These are phyloP conservation scores for Sicus ferrugineus DNA, from an alignment of 2,888 invertebrate species.

Conservation along the genomic window DNA sequence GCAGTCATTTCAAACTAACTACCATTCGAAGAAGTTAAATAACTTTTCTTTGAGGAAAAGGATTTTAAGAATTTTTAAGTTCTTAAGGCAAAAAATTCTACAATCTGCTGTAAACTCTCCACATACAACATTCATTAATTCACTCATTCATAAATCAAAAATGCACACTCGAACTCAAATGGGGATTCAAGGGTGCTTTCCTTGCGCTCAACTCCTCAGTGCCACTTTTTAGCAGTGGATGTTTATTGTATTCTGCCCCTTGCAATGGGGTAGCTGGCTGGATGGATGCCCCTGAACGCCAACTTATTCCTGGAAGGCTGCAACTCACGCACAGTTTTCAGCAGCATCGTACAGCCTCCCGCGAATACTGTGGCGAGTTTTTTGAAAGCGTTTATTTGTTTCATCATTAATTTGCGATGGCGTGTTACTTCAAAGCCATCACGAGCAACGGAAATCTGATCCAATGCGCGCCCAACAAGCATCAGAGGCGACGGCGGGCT, in stretches of 20 bases:
- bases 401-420: constrained; percentile 12
- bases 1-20: no score
- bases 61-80: no score
- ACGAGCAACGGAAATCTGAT: neutral
- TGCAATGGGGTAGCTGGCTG: neutral
- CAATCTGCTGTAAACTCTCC: no score
- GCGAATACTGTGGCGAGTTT: constrained; percentile 1
- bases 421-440: constrained; percentile 7
- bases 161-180: neutral
- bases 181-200: neutral
- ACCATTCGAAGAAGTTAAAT: no score
- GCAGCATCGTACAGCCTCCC: constrained; percentile 2
- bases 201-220: neutral
- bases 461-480: neutral
- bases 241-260: neutral
- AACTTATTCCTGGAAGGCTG: constrained; percentile 23
- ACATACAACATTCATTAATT: neutral
- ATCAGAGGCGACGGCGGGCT: neutral
- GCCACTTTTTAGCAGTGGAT: neutral
- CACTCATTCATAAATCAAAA: neutral
- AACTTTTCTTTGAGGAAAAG: no score
- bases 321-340: constrained; percentile 12
- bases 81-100: no score
- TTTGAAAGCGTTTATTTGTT: constrained; percentile 8
- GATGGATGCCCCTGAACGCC: constrained; percentile 9